Conservation (phyloP, 2,888 invertebrate species). For the Melieria crassipennis region DNA sequence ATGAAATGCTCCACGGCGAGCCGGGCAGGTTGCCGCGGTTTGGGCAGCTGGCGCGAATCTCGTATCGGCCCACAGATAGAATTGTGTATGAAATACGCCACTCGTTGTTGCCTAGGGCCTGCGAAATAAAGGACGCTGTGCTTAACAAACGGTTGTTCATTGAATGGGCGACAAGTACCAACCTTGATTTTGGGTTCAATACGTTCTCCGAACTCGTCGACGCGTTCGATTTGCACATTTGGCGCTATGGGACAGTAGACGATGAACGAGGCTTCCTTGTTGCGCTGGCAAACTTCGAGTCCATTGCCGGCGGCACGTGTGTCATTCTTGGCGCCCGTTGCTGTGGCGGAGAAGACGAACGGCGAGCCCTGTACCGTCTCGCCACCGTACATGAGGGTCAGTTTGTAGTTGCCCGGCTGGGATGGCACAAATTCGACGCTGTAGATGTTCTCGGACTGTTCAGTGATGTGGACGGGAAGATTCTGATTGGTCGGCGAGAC, state of each 20-base stretch:
- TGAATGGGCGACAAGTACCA: background rate
- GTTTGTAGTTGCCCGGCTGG: conserved; percentile 76
- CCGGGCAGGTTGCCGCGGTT: conserved; percentile 74
- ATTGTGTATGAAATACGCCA: conserved; percentile 93
- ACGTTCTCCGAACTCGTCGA: conserved; percentile 64
- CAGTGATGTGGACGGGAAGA: conserved; percentile 80
- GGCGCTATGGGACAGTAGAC: conserved; percentile 69
- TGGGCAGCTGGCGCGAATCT: conserved; percentile 80
- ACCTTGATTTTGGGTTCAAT: conserved; percentile 66
- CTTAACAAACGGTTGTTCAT: background rate
- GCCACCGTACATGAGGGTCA: conserved; percentile 77
- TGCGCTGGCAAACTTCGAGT: conserved; percentile 75
- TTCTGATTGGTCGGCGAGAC: conserved; percentile 87
- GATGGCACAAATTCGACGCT: conserved; percentile 87
- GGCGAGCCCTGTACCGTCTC: conserved; percentile 69
- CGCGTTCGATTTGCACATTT: conserved; percentile 71
- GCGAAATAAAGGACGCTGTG: background rate
- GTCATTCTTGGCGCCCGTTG: conserved; percentile 68
- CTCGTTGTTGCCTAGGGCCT: conserved; percentile 75
- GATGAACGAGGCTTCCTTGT: conserved; percentile 77
- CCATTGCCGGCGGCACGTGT: conserved; percentile 75
- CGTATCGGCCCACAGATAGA: conserved; percentile 90
- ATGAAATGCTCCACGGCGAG: conserved; percentile 81
- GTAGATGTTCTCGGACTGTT: conserved; percentile 75
- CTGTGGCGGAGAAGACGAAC: conserved; percentile 71